Evolutionary conservation across 2,113 vertebrate species (phyloP), one percentile per base, ranked within the genome.

Genomic region (Nannospalax galili): DNA sequence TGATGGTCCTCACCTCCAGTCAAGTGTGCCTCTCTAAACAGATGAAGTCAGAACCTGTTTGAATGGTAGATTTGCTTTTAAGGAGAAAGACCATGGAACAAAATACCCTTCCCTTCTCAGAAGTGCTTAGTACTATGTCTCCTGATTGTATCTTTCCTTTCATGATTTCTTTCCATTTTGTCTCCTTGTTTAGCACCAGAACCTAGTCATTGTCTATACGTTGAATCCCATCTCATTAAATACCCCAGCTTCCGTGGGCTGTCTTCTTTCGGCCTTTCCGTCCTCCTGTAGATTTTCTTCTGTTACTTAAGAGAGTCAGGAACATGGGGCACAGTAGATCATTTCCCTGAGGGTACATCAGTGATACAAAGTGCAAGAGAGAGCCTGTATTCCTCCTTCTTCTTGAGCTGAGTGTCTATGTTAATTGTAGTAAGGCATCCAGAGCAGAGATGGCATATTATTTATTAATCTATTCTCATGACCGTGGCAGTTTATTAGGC

Each of bases 31-130:
- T 90, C 77, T 65, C 75, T 93, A 79, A 67, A 45, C 65, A 48
- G 7, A 42, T 20, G 28, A 64, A 56, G 37, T n/a, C 58, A 58
- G 69, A 95, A 73, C 94, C 93, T 92, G 40, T 64, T 94, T 87
- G 45, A 42, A 52, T 84, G 69, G 40, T 95, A 80, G 60, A 72
- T 94, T 97, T 70, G 69, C 65, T 92, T 77, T 64, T 52, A 0
- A 58, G 90, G 81, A 92, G 90, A 90, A 1, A 62, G 52, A 56
- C 80, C 67, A 35, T 88, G 74, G 5, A 17, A 93, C 82, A 91
- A 97, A 92, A 91, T 84, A 40, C 5, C 14, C 56, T 85, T 48
- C 52, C 15, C n/a, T 52, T 52, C 17, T 62, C 45, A 85, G 62
- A 88, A 60, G 35, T 4, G 28, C 52, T 62, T 37, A 75, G 32